These are phyloP conservation scores for Cirrhinus molitorella DNA, from an alignment of 2,797 vertebrate genomes.

Conservation along the genomic window DNA sequence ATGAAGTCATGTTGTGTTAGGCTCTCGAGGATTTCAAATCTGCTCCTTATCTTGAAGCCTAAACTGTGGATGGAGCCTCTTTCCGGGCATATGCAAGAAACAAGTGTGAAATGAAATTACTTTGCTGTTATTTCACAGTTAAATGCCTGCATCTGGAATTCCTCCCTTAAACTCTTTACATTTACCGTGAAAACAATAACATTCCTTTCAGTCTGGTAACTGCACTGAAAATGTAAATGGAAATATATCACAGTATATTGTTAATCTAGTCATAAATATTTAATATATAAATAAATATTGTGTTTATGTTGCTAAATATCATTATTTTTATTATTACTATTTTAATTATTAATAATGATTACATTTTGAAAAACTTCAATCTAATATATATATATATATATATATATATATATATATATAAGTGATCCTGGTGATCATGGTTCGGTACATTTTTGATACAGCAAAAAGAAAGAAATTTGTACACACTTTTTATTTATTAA, in stretches of 20 bases:
- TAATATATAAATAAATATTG: too few relatives aligned
- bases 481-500: too few relatives aligned
- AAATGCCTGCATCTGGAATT: conserved; percentile 33
- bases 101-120: conserved; percentile 30
- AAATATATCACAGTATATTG: conserved; percentile 5
- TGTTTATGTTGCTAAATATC: too few relatives aligned
- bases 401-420: too few relatives aligned
- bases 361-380: too few relatives aligned
- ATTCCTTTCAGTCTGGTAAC: conserved; percentile 31
- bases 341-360: too few relatives aligned
- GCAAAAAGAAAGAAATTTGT: too few relatives aligned
- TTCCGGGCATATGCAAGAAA: conserved; percentile 1
- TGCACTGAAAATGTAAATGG: conserved; percentile 30
- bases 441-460: too few relatives aligned
- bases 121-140: conserved; percentile 39
- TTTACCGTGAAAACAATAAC: conserved; percentile 14
- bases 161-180: conserved; percentile 17
- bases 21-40: conserved; percentile 28
- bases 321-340: too few relatives aligned
- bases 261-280: conserved; percentile 18
- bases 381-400: too few relatives aligned
- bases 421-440: too few relatives aligned
- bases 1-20: conserved; percentile 49
- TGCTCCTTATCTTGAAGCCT: conserved; percentile 29
- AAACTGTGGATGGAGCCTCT: conserved; percentile 34